Conservation (phyloP, 2,888 invertebrate species). For the Malthinus seriepunctatus region DNA sequence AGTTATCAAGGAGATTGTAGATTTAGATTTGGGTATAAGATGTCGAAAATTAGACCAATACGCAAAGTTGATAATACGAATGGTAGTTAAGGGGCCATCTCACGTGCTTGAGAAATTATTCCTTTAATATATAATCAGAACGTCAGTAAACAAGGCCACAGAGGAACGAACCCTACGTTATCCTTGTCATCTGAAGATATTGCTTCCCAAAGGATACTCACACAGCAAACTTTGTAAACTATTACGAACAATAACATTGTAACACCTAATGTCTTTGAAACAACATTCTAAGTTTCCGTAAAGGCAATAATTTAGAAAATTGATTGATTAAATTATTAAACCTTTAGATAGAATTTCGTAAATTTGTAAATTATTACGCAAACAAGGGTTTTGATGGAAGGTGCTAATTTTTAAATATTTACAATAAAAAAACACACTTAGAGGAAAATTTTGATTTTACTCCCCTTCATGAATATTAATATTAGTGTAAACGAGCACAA, state of each 20-base stretch:
- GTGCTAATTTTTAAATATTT: too few species aligned
- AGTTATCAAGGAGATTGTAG: background rate
- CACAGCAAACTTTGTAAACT: slow-evolving; percentile 40
- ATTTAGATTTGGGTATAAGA: background rate
- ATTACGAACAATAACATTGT: slow-evolving; percentile 41
- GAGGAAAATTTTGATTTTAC: too few species aligned
- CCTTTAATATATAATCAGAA: slow-evolving; percentile 30
- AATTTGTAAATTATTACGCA: too few species aligned
- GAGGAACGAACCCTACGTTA: slow-evolving; percentile 29
- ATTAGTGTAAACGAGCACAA: too few species aligned
- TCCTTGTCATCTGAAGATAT: slow-evolving; percentile 28
- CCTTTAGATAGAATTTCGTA: too few species aligned
- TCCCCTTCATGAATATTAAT: too few species aligned
- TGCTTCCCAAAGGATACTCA: slow-evolving; percentile 33
- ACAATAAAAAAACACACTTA: too few species aligned
- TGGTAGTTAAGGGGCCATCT: slow-evolving; percentile 16
- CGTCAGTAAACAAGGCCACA: slow-evolving; percentile 29
- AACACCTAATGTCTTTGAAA: slow-evolving; percentile 39
- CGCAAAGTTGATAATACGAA: slow-evolving; percentile 16
- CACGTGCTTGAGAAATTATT: slow-evolving; percentile 27
- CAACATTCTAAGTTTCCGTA: slow-evolving; percentile 39
- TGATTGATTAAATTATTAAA: slow-evolving; percentile 11
- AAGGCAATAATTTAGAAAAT: slow-evolving; percentile 34
- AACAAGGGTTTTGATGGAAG: too few species aligned
- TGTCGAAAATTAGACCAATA: slow-evolving; percentile 18